phyloP scores from a whole-genome alignment of 2,888 invertebrate genomes.

The Tetragonisca angustula region DNA sequence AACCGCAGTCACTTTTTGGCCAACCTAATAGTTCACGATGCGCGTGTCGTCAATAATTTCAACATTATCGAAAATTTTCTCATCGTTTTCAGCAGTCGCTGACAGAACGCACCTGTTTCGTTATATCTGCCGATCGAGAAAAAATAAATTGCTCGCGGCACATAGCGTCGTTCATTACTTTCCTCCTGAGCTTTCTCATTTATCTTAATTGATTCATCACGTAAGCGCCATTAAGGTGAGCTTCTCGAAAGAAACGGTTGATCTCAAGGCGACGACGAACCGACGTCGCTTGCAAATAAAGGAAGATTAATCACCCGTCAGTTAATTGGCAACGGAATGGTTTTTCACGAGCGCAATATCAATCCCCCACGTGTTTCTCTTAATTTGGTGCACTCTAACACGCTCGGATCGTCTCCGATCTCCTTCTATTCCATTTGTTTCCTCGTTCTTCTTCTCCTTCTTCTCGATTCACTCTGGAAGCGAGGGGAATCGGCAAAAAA shows the following conservation, averaged over 20 bases:
- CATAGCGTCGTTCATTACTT: neutral
- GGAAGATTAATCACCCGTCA: slow-evolving; percentile 16
- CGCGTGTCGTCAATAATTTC: too few relatives aligned
- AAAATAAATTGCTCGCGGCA: neutral
- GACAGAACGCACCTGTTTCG: neutral
- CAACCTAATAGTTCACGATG: too few relatives aligned
- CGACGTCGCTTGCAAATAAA: neutral
- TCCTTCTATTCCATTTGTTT: slow-evolving; percentile 10
- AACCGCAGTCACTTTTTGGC: too few relatives aligned
- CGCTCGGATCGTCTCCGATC: neutral
- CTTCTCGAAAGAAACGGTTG: neutral
- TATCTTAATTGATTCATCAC: neutral
- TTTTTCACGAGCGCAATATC: slow-evolving; percentile 16
- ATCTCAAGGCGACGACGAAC: neutral
- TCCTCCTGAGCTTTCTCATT: neutral
- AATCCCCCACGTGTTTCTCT: slow-evolving; percentile 42
- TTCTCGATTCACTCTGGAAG: slow-evolving; percentile 28
- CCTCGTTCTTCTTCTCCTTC: neutral
- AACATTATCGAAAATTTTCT: too few relatives aligned
- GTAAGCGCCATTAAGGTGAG: neutral
- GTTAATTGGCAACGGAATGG: slow-evolving; percentile 15
- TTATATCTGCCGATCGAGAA: neutral
- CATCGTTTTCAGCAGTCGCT: too few relatives aligned
- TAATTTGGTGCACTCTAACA: slow-evolving; percentile 36
- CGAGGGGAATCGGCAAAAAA: slow-evolving; percentile 59